A percentile compares a stretch with the other conserved stretches of the same genome.
Conservation (phyloP, 2,113 vertebrate species). For the Aspidoscelis tigris region DNA sequence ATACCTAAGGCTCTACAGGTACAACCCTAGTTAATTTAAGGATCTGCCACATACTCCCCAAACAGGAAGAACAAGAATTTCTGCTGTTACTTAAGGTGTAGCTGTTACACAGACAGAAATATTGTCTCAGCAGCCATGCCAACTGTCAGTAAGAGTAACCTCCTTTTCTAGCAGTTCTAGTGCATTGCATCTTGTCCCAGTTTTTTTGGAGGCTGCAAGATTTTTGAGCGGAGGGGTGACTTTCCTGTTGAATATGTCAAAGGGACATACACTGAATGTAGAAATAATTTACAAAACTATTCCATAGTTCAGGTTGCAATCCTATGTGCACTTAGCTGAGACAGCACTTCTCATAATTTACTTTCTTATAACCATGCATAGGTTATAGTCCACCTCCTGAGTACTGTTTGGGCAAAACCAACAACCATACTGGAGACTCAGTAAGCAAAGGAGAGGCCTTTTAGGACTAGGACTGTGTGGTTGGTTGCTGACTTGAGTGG, state of each 20-base stretch:
- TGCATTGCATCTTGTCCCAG: not conserved
- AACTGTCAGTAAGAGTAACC: not conserved
- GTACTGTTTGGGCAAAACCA: not conserved
- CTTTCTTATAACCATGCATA: not conserved
- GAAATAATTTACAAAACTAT: slow-evolving; percentile 5
- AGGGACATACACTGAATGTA: not conserved
- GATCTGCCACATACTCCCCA: not conserved
- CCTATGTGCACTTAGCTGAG: not conserved
- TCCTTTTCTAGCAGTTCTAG: not conserved
- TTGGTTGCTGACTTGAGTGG: too few species aligned
- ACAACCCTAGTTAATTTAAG: not conserved
- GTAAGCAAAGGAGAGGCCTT: too few species aligned
- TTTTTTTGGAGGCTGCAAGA: slow-evolving; percentile 1
- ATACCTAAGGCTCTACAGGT: not conserved
- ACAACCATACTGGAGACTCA: too few species aligned
- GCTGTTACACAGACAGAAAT: too few species aligned
- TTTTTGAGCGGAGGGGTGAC: not conserved
- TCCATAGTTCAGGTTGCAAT: not conserved
- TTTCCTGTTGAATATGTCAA: not conserved
- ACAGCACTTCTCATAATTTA: not conserved
- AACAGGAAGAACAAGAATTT: slow-evolving; percentile 24
- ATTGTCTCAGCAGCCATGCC: not conserved
- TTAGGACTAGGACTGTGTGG: too few species aligned
- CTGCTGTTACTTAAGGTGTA: not conserved
- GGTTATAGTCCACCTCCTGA: not conserved